A percentile compares a stretch with the other conserved stretches of the same genome.
phyloP scores from a whole-genome alignment of 2,113 vertebrate genomes.

The Siphamia tubifer region DNA sequence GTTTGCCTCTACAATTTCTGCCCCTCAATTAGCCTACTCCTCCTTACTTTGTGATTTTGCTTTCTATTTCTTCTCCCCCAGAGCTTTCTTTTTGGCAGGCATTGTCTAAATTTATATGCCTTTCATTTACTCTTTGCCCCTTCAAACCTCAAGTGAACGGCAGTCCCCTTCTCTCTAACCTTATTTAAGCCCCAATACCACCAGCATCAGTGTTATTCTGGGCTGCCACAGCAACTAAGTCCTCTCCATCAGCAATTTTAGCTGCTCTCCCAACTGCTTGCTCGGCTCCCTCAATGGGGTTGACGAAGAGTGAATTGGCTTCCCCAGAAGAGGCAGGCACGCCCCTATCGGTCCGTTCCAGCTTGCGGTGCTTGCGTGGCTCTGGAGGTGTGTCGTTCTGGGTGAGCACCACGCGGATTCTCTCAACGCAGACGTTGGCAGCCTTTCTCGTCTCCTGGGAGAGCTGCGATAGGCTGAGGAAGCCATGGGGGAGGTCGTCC shows the following conservation, averaged over 20 bases:
- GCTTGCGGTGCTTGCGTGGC: slow-evolving; percentile 79
- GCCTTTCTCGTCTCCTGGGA: slow-evolving; percentile 86
- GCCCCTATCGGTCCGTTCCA: slow-evolving; percentile 73
- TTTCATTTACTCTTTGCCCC: slow-evolving; percentile 30
- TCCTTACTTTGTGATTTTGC: not conserved
- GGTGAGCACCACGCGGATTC: slow-evolving; percentile 82
- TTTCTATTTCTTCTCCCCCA: not conserved
- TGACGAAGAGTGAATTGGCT: slow-evolving; percentile 17
- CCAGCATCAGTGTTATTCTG: slow-evolving; percentile 59
- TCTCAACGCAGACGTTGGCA: slow-evolving; percentile 79
- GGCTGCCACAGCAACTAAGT: slow-evolving; percentile 42
- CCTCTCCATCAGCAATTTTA: slow-evolving; percentile 54
- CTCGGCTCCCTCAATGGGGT: slow-evolving; percentile 31
- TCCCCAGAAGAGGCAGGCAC: slow-evolving; percentile 34
- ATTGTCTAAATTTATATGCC: slow-evolving; percentile 16
- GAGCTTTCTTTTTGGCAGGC: not conserved
- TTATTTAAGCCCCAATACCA: slow-evolving; percentile 57
- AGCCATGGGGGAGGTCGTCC: slow-evolving; percentile 91
- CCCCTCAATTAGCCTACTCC: not conserved
- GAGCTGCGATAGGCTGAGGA: slow-evolving; percentile 88
- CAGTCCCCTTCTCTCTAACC: slow-evolving; percentile 12
- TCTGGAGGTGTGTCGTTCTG: slow-evolving; percentile 65
- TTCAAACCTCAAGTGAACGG: slow-evolving; percentile 4
- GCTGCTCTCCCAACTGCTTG: slow-evolving; percentile 25
- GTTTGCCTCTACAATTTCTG: not conserved